phyloP scores from a whole-genome alignment of 2,797 vertebrate genomes.

The Trachops cirrhosus region DNA sequence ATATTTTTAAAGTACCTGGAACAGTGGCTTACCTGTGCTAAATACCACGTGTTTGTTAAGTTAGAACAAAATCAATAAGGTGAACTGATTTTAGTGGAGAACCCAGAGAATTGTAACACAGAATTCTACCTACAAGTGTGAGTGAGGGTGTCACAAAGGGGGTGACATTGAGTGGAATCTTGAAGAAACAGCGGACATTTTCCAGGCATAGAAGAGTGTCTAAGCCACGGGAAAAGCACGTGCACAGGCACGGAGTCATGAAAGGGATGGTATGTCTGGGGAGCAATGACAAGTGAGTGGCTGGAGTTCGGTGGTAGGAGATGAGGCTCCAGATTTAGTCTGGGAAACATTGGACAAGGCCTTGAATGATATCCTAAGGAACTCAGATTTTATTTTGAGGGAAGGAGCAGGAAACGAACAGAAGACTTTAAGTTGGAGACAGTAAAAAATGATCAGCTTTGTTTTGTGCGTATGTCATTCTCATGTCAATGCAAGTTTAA shows the following conservation, averaged over 20 bases:
- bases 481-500: neutral
- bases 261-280: neutral
- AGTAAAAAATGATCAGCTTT: neutral
- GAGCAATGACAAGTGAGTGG: neutral
- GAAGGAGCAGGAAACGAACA: neutral
- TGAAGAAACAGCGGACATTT: neutral
- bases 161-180: neutral
- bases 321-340: neutral
- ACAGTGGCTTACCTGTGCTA: neutral
- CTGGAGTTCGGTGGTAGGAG: neutral
- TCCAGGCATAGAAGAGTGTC: neutral
- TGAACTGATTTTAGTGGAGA: neutral
- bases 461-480: neutral
- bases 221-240: neutral
- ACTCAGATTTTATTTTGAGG: neutral
- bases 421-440: neutral
- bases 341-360: neutral
- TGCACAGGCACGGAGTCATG: neutral
- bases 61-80: neutral
- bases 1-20: constrained; percentile 21
- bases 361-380: constrained; percentile 10
- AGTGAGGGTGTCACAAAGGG: neutral
- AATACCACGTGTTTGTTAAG: neutral
- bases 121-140: neutral
- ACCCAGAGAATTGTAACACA: neutral